These are phyloP conservation scores for Lates japonicus DNA, from an alignment of 2,797 vertebrate species.

Conservation along the genomic window DNA sequence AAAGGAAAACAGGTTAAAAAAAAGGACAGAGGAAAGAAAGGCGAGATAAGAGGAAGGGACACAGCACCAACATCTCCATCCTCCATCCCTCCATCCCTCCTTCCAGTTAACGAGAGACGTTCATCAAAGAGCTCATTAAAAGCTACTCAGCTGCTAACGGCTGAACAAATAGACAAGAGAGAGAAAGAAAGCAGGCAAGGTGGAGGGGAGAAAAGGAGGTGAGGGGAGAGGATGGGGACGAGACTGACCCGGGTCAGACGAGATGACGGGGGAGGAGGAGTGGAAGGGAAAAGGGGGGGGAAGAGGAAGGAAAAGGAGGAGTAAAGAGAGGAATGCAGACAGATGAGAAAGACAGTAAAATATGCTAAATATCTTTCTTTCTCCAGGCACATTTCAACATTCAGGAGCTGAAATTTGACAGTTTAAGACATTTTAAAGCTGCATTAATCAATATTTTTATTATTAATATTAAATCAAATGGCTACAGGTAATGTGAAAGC, in stretches of 20 bases:
- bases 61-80: neutral
- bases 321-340: slow-evolving; percentile 32
- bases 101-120: slow-evolving; percentile 84
- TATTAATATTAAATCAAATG: neutral
- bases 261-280: neutral
- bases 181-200: slow-evolving; percentile 27
- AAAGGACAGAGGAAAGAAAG: neutral
- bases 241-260: slow-evolving; percentile 5
- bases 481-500: neutral
- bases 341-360: slow-evolving; percentile 11
- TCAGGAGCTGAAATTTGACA: neutral
- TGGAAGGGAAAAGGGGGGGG: neutral
- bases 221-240: slow-evolving; percentile 11
- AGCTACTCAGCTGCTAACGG: slow-evolving; percentile 85
- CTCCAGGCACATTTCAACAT: neutral
- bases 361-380: neutral
- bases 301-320: slow-evolving; percentile 46
- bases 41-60: neutral
- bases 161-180: slow-evolving; percentile 89
- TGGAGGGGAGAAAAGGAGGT: slow-evolving; percentile 9
- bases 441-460: neutral
- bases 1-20: neutral
- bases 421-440: neutral
- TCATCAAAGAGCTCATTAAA: slow-evolving; percentile 92
- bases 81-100: slow-evolving; percentile 50